Base-by-base conservation (phyloP, 2,888 invertebrate species). In the Tipula helvola region DNA sequence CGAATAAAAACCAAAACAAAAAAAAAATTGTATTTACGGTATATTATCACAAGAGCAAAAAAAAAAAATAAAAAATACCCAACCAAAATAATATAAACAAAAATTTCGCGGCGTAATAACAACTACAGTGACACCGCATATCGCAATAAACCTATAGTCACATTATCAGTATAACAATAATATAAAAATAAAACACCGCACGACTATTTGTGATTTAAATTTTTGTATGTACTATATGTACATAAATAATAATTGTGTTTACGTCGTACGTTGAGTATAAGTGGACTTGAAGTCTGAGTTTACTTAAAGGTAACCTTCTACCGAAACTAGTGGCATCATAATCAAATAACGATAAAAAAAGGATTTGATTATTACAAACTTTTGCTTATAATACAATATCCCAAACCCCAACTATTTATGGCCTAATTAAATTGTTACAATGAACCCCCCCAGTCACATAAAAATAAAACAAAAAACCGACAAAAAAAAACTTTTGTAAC, bases 71-170 rank as follows among this genome's bases (percentile, higher is more conserved):
- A 57, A 57, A 57, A 16, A 57, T 57, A 1, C 52, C 16, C 4
- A 16, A 71, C 71, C 71, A 28, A 57, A 57, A 16, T 16, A 57
- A 57, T 7, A 71, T 71, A 71, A 71, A 71, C 7, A 71, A 71
- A 71, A 71, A 71, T 71, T 71, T 71, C 71, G 71, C 71, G 71
- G 71, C 71, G 71, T 71, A 71, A 71, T 71, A 71, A 71, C 71
- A 71, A 71, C 71, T 71, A 71, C 71, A 71, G 71, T 71, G 71
- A 71, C 71, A 71, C 71, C 8, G 28, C 8, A 28, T 71, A 71
- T 71, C 28, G 71, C 71, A 71, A 28, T 71, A 71, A 71, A 28
- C 28, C 12, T 28, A 28, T 71, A 71, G 71, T 71, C 71, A 10
- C 28, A 28, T 71, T 71, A 71, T 71, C 71, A 71, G 71, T 71